A percentile compares a stretch with the other conserved stretches of the same genome.
These are phyloP conservation scores for Harpegnathos saltator DNA, from an alignment of 1,140 invertebrate genomes.

Conservation along the genomic window DNA sequence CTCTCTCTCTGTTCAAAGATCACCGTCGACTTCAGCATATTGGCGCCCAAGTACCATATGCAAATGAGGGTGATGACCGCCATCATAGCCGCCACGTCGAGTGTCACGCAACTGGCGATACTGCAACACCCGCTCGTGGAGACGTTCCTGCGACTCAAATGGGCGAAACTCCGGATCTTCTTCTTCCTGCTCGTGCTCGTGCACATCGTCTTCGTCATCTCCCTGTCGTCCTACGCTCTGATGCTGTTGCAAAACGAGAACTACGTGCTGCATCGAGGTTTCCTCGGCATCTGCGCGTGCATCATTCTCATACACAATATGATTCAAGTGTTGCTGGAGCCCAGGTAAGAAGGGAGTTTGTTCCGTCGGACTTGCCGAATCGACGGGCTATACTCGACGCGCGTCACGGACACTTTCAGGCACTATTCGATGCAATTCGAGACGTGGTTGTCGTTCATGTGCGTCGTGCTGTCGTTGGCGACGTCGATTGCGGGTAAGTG, in stretches of 20 bases:
- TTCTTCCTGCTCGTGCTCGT: constrained; percentile 83
- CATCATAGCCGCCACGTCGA: constrained; percentile 69
- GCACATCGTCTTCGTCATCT: constrained; percentile 78
- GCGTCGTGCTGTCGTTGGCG: constrained; percentile 73
- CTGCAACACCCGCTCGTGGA: constrained; percentile 85
- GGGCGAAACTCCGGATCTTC: constrained; percentile 82
- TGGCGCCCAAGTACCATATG: constrained; percentile 70
- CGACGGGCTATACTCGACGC: neutral
- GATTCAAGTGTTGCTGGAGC: constrained; percentile 52
- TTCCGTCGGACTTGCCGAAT: too few relatives aligned
- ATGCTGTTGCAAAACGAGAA: constrained; percentile 7
- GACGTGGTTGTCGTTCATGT: constrained; percentile 62
- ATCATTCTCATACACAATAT: constrained; percentile 46
- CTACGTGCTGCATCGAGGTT: neutral
- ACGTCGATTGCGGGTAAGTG: constrained; percentile 6
- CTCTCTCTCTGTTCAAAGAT: constrained; percentile 66
- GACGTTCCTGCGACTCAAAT: constrained; percentile 85
- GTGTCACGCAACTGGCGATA: constrained; percentile 74
- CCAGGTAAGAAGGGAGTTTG: constrained; percentile 60
- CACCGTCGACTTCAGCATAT: constrained; percentile 73
- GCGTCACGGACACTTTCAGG: constrained; percentile 43
- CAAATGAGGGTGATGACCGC: constrained; percentile 80
- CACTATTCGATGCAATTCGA: constrained; percentile 65
- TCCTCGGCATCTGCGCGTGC: constrained; percentile 21
- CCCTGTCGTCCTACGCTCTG: constrained; percentile 58